Conservation (phyloP, 2,797 vertebrate species). For the Botia kubotai region DNA sequence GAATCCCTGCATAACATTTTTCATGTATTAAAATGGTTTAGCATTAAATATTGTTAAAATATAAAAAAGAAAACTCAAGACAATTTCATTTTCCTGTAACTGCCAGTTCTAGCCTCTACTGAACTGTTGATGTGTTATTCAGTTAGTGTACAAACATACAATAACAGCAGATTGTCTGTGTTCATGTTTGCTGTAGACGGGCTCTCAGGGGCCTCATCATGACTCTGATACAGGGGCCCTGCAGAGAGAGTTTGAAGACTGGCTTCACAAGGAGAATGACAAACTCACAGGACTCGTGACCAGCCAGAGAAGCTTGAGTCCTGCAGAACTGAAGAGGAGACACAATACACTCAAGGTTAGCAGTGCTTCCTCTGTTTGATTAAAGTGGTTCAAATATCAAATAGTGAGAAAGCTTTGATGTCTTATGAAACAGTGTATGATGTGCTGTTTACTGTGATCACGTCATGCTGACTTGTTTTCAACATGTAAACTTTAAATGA, state of each 20-base stretch:
- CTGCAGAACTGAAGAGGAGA: conserved; percentile 70
- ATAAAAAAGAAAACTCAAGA: too few relatives aligned
- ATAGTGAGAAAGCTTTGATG: conserved; percentile 25
- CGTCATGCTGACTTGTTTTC: conserved; percentile 15
- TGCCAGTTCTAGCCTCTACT: too few relatives aligned
- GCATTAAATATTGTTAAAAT: too few relatives aligned
- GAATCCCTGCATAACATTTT: too few relatives aligned
- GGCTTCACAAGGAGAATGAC: conserved; percentile 81
- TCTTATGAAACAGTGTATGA: conserved; percentile 33
- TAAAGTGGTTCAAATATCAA: conserved; percentile 32
- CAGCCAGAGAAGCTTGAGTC: conserved; percentile 51
- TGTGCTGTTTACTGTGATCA: conserved; percentile 15
- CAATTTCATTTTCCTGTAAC: too few relatives aligned
- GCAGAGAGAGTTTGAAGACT: conserved; percentile 80
- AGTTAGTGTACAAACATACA: too few relatives aligned
- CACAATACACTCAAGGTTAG: conserved; percentile 81
- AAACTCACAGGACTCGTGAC: conserved; percentile 76
- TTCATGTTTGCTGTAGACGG: conserved; percentile 56
- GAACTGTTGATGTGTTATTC: too few relatives aligned
- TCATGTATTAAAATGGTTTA: too few relatives aligned
- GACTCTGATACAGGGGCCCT: conserved; percentile 60
- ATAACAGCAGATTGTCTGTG: background rate
- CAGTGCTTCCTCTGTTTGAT: conserved; percentile 27
- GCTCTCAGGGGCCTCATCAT: conserved; percentile 32
- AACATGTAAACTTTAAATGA: too few relatives aligned